Conservation (phyloP, 2,888 invertebrate species). For the Osedax fenrisi region DNA sequence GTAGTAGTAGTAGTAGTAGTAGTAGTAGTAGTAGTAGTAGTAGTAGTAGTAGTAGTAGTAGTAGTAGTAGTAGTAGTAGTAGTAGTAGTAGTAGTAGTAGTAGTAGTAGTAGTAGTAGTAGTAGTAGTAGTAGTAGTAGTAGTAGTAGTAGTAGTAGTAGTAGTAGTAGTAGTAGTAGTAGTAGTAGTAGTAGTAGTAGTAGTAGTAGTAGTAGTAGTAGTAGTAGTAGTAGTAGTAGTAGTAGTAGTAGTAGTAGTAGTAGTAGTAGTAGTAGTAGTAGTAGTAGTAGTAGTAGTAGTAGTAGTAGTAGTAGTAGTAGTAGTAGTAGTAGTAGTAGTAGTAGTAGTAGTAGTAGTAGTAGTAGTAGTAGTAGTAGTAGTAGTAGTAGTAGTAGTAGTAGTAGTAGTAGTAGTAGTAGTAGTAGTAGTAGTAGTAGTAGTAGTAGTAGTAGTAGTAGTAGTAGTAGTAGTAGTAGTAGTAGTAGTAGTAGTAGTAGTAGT, state of each 20-base stretch:
- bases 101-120: slow-evolving; percentile 26
- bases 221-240: slow-evolving; percentile 7
- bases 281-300: too few species aligned
- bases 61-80: too few species aligned
- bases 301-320: too few species aligned
- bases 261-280: too few species aligned
- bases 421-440: slow-evolving; percentile 22
- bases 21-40: too few species aligned
- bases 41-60: too few species aligned
- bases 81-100: too few species aligned
- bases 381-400: slow-evolving; percentile 7
- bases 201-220: slow-evolving; percentile 18
- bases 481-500: slow-evolving; percentile 26
- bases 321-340: too few species aligned
- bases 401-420: slow-evolving; percentile 17
- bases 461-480: slow-evolving; percentile 27
- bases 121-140: slow-evolving; percentile 24
- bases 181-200: slow-evolving; percentile 21
- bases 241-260: too few species aligned
- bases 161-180: slow-evolving; percentile 24
- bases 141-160: slow-evolving; percentile 20
- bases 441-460: slow-evolving; percentile 24
- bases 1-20: too few species aligned
- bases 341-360: slow-evolving; percentile 3
- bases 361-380: slow-evolving; percentile 12